Evolutionary conservation across 2,888 invertebrate species (phyloP), one percentile per base, ranked within the genome.

Genomic region (Drosophila borborema): DNA sequence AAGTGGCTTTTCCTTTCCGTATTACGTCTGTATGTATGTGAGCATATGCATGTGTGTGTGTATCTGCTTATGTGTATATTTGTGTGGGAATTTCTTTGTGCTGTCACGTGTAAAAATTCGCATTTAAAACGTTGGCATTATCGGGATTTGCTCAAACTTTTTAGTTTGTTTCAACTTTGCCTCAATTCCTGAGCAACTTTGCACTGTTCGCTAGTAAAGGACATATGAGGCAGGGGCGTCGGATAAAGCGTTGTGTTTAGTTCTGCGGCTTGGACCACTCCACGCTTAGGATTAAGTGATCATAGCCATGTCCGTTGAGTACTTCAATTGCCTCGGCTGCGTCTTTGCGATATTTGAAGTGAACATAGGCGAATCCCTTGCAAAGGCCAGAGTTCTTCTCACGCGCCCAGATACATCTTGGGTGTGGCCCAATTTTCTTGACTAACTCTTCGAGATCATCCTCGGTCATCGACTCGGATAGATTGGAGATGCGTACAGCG

Each of bases 291-390:
- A 99, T 99, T 83, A 99, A 95, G 94, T 99, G 99, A 94, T 99
- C 99, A 92, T 99, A 99, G 77, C 99, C 99, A 92, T 97, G 97
- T 0, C 99, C 99, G 91, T 99, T 96, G 31, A 99, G 95, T 60
- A 95, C 95, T 71, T 95, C 94, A 90, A 99, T 99, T 66, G 99
- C 99, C 84, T 96, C 95, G 5, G 97, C 97, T 51, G 99, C 99
- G 94, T 98, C 98, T 86, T 96, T 96, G 86, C 97, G 95, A 82
- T 96, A 96, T 92, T 97, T 97, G 94, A 98, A 99, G 91, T 99
- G 99, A 70, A 99, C 98, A 92, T 99, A 99, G 10, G 99, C 99
- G 93, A 99, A 99, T 73, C 99, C 99, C 95, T 98, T 97, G 93
- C 97, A 97, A 10, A 95, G 94, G 3, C 97, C 97, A 66, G 97